Base-by-base conservation (phyloP, 2,888 invertebrate species). In the Mythimna loreyi region DNA sequence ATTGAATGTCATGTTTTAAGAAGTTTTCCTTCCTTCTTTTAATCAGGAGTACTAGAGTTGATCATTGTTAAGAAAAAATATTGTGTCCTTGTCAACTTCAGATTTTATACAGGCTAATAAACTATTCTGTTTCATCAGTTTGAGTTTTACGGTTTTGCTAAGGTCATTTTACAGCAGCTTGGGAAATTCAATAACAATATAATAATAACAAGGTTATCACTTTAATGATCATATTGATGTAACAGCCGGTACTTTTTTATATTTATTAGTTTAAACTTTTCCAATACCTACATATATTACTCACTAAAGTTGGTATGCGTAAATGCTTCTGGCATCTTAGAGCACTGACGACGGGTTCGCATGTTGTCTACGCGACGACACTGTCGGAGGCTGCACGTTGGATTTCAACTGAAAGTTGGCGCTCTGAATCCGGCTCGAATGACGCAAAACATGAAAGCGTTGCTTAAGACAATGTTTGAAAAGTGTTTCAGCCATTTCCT, bases 1-100 rank as follows among this genome's bases (percentile, higher is more conserved):
- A 57, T 52, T 43, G 30, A 50, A 61, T 56, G 43, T 55, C 33
- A 43, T 23, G 49, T 61, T 56, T 23, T 21, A 13, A 23, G 23
- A 47, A 25, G 9, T 23, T 72, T 63, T 50, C 45, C 33, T 72
- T 68, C 13, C 19, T 57, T 53, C n/a, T 40, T 0, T 3, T 23
- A 23, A 45, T 16, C 4, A 52, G 30, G 6, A 33, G 23, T 45
- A 40, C n/a, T n/a, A 33, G 5, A 56, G 13, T 9, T 13, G 30
- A 47, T 63, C 1, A 21, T 36, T 45, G 9, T 36, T 30, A 23
- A 23, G 23, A 36, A 52, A 47, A 55, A 45, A 43, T 28, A 43
- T 43, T 43, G 21, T 11, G 30, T 49, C 25, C 21, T 49, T 60
- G 16, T 28, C 50, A 19, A 50, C 40, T 49, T 56, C 55, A 19